A percentile compares a stretch with the other conserved stretches of the same genome.
phyloP scores from a whole-genome alignment of 2,113 vertebrate species.

The Syrmaticus mikado region DNA sequence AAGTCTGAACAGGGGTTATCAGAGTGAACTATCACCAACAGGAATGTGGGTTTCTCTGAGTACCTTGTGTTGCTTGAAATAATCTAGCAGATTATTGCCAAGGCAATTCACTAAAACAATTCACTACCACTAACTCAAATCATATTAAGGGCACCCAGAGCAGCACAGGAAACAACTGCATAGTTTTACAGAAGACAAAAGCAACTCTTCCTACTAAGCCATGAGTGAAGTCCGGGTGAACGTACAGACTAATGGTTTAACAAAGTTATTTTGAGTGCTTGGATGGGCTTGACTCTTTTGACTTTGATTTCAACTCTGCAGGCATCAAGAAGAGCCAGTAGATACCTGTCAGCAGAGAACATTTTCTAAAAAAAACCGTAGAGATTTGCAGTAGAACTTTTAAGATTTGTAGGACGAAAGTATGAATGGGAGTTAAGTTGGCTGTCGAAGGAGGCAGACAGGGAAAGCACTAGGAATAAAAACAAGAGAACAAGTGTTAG shows the following conservation, averaged over 20 bases:
- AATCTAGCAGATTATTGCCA: neutral
- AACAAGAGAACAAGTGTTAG: neutral
- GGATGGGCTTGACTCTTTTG: neutral
- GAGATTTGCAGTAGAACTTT: neutral
- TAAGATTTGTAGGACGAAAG: neutral
- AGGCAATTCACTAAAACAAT: neutral
- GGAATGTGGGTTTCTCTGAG: neutral
- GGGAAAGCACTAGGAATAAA: neutral
- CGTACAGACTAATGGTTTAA: neutral
- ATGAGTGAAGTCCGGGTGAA: neutral
- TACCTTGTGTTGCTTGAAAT: neutral
- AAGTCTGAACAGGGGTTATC: fast-evolving
- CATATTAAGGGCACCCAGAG: neutral
- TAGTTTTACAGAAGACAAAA: neutral
- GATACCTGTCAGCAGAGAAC: neutral
- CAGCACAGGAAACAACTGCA: neutral
- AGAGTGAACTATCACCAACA: neutral
- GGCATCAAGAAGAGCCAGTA: neutral
- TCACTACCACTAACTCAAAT: neutral
- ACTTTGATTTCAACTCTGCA: neutral
- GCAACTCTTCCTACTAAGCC: neutral
- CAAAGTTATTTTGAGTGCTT: neutral
- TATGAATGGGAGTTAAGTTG: neutral
- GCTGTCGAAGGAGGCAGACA: neutral
- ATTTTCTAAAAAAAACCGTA: neutral